Base-by-base conservation (phyloP, 2,113 vertebrate species). In the Microcebus jonahi region DNA sequence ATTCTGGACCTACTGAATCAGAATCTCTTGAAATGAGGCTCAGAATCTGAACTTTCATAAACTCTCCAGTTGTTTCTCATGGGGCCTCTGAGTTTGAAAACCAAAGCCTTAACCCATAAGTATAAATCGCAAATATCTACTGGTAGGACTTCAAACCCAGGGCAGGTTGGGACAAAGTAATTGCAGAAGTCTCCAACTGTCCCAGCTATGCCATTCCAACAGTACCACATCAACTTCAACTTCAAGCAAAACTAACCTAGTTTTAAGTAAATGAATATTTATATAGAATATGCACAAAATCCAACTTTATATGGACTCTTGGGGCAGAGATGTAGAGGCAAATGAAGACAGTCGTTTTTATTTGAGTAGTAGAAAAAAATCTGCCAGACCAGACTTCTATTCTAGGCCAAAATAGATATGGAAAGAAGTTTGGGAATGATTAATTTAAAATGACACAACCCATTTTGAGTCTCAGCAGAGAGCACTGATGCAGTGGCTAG, bases 361-460 rank as follows among this genome's bases (percentile, higher is more conserved):
- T 95, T 91, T 91, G 53, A 94, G 91, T 55, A 34, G 73, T 42
- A 86, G 86, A 80, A 93, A 96, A 96, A 45, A 83, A 59, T 92
- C 36, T 94, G 71, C 85, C 94, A 91, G 29, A 80, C 84, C 36
- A 83, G 95, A 70, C 71, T 77, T 96, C 84, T 88, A 63, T 89
- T 95, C 70, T 88, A 23, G 90, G 76, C 63, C 80, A 97, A 96
- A 94, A 88, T 18, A 89, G 79, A 95, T 88, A 91, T 27, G 75
- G 93, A 88, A 81, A 90, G 73, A 76, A 75, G 27, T 81, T 95
- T 97, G 83, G 83, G 97, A 94, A 93, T 81, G 91, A 96, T 88
- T 96, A 96, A 97, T 96, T 94, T 94, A 91, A 95, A 96, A 90
- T 53, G 93, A 88, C 91, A 81, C 95, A 93, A 89, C 82, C 70